Evolutionary conservation across 1,140 invertebrate genomes (phyloP).

Genomic region (Subanguina moxae): DNA sequence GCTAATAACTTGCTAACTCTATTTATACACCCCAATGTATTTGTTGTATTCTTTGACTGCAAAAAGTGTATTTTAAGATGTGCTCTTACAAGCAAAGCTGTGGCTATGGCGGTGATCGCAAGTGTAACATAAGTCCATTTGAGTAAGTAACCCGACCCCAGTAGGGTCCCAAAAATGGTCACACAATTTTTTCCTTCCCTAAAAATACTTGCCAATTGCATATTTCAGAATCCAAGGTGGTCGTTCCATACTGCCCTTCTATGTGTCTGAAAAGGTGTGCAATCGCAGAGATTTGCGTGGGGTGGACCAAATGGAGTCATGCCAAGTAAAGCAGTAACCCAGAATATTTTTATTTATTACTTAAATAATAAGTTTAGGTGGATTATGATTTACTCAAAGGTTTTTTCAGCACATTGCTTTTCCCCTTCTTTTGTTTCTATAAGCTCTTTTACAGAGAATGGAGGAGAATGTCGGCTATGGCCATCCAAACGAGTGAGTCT

Average conservation of each 20-base stretch:
- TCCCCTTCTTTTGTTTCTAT: too few relatives aligned
- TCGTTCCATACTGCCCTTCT: conserved; percentile 53
- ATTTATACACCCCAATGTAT: too few relatives aligned
- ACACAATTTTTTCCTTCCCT: not conserved
- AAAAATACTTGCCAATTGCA: too few relatives aligned
- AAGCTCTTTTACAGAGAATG: conserved; percentile 30
- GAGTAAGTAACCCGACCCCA: conserved; percentile 29
- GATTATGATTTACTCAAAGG: conserved; percentile 50
- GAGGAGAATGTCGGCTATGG: conserved; percentile 56
- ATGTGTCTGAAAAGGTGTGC: conserved; percentile 56
- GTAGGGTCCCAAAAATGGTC: too few relatives aligned
- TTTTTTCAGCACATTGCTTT: not conserved
- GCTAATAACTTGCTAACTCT: too few relatives aligned
- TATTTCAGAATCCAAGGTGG: conserved; percentile 54
- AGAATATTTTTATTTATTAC: not conserved
- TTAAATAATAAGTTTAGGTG: conserved; percentile 15
- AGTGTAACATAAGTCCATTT: conserved; percentile 54
- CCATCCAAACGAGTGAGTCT: conserved; percentile 50
- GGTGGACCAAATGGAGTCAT: conserved; percentile 48
- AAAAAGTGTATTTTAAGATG: too few relatives aligned
- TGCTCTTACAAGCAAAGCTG: conserved; percentile 56
- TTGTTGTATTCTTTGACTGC: too few relatives aligned
- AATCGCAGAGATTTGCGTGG: conserved; percentile 46
- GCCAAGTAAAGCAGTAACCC: conserved; percentile 12
- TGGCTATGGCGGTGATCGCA: conserved; percentile 50